Conservation (phyloP, 2,888 invertebrate genomes). For the Tinea trinotella region DNA sequence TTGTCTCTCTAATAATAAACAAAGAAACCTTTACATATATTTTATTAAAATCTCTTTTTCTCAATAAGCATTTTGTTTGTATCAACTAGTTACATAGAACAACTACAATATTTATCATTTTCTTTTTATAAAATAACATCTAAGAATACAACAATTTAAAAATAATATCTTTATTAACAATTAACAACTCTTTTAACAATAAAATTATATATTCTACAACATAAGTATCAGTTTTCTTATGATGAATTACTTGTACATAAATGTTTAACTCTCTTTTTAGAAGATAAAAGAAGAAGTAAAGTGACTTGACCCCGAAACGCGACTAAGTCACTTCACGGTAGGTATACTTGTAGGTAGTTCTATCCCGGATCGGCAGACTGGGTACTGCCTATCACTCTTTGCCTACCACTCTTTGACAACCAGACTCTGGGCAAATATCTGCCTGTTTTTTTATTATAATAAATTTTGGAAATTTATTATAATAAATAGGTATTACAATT, state of each 20-base stretch:
- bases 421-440: no score
- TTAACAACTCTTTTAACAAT: background rate
- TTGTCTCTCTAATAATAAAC: conserved; percentile 3
- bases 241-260: background rate
- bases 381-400: no score
- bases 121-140: background rate
- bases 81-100: conserved; percentile 23
- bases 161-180: background rate
- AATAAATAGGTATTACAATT: no score
- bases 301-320: no score
- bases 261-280: background rate
- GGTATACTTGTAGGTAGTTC: no score
- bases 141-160: background rate
- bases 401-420: no score
- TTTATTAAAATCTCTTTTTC: conserved; percentile 64
- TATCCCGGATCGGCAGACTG: no score
- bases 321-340: no score
- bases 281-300: no score
- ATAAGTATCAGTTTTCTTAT: background rate
- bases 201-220: background rate
- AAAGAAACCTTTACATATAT: conserved; percentile 47
- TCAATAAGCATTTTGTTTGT: conserved; percentile 57
- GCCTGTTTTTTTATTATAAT: no score
- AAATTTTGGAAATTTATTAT: no score
- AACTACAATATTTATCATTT: background rate